These are phyloP conservation scores for Metellina segmentata DNA, from an alignment of 2,888 invertebrate genomes.

Conservation along the genomic window DNA sequence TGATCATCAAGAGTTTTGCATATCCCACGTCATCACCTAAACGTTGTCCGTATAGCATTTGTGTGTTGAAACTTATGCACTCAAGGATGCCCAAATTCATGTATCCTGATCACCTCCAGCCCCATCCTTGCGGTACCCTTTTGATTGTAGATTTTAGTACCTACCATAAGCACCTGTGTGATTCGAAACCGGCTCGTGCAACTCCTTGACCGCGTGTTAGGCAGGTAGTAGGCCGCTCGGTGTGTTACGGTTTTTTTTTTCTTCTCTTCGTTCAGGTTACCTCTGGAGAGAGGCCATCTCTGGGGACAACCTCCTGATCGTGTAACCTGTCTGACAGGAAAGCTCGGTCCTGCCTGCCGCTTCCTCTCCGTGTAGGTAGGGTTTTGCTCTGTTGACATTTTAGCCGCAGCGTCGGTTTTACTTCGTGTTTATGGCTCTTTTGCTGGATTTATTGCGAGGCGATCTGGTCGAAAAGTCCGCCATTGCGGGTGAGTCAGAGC, in stretches of 20 bases:
- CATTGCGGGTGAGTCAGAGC: conserved; percentile 39
- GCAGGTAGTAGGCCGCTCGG: conserved; percentile 53
- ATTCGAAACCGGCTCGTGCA: background rate
- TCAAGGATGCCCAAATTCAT: too few species aligned
- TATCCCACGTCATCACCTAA: too few species aligned
- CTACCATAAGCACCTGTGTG: too few species aligned
- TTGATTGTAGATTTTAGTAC: too few species aligned
- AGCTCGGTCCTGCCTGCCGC: conserved; percentile 7
- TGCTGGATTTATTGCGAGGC: background rate
- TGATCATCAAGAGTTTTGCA: too few species aligned
- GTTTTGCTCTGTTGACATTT: conserved; percentile 50
- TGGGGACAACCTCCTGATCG: conserved; percentile 58
- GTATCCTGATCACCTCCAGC: too few species aligned
- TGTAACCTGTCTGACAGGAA: conserved; percentile 67
- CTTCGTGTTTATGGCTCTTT: background rate
- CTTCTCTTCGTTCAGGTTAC: conserved; percentile 37
- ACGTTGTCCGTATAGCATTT: too few species aligned
- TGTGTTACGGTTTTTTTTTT: conserved; percentile 36
- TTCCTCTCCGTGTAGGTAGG: conserved; percentile 8
- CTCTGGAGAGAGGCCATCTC: conserved; percentile 46
- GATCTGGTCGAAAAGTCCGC: conserved; percentile 25
- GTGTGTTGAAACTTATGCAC: too few species aligned
- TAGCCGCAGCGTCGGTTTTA: conserved; percentile 1
- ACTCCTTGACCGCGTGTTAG: conserved; percentile 9
- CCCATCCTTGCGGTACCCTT: too few species aligned